Base-by-base conservation (phyloP, 2,113 vertebrate genomes). In the Mesembrinibis cayennensis region DNA sequence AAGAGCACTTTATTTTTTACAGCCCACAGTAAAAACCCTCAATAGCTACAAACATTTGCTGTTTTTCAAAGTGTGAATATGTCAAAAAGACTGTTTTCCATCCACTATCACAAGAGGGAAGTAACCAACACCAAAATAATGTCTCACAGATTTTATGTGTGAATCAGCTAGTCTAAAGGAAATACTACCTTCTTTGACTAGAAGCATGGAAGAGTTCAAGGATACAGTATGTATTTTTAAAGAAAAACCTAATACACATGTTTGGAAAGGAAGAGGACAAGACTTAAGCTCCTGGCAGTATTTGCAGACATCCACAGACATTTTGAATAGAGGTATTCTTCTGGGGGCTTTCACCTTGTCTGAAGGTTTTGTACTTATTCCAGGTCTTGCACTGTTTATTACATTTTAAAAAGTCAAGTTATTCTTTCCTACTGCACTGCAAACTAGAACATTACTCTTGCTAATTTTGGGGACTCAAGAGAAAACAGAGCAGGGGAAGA, bases 311-410 rank as follows among this genome's bases (percentile, higher is more conserved):
- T 94, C 94, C 93, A 87, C 80, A 94, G 93, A 92, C 92, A 81
- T 84, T 95, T 87, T 97, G 96, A 97, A 97, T 96, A 83, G 96
- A 93, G 45, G 92, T 96, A 96, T 97, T 97, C 88, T 96, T 97
- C 91, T 95, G 83, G 92, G 96, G 96, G 81, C 86, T 96, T 93
- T 97, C 92, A 96, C 95, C 94, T 97, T 96, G 95, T 95, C 94
- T 95, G 95, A 97, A 83, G 74, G 82, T 92, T 96, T 96, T 97
- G 96, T 95, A 95, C 70, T 84, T 69, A 53, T 92, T 97, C 95
- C 94, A 97, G 81, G 84, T 67, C 84, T 96, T 81, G 47, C 44
- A 58, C 91, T 97, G 90, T 95, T 97, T 96, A 96, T 91, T 87
- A 94, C 82, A 81, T 96, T 97, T 97, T 67, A 49, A 84, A 84